These are phyloP conservation scores for Eleginops maclovinus DNA, from an alignment of 2,113 vertebrate species.

Conservation along the genomic window DNA sequence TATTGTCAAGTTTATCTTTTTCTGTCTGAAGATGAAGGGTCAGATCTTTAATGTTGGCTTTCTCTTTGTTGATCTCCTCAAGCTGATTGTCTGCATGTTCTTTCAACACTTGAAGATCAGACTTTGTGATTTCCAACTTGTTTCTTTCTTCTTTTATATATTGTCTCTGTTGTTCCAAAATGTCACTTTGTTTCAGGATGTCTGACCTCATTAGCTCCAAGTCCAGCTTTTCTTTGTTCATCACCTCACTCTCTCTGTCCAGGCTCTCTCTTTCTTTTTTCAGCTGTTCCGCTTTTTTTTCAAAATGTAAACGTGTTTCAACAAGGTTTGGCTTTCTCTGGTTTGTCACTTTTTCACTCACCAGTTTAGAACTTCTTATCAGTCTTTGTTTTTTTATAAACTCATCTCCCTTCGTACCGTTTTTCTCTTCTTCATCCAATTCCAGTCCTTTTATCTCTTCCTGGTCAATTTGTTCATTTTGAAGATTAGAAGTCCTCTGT, in stretches of 20 bases:
- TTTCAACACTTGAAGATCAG: background rate
- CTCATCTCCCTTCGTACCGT: background rate
- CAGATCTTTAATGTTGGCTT: no score
- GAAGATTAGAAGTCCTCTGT: background rate
- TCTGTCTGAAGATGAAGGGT: no score
- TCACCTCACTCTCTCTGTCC: background rate
- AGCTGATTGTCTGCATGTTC: background rate
- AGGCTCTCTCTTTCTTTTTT: constrained; percentile 9
- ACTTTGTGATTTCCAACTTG: background rate
- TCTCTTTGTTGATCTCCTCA: no score
- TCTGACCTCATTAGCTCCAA: constrained; percentile 21
- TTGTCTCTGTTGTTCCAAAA: background rate
- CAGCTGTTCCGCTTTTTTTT: background rate
- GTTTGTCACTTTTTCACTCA: background rate
- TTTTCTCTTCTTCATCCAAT: background rate
- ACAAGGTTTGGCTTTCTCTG: background rate
- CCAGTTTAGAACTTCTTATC: background rate
- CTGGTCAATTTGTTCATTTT: background rate
- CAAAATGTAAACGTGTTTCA: background rate
- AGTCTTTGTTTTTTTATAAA: background rate
- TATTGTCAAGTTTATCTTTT: no score
- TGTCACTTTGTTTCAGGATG: background rate
- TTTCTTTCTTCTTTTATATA: background rate
- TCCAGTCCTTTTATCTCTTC: background rate
- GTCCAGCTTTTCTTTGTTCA: constrained; percentile 4